These are phyloP conservation scores for Microtus richardsoni DNA, from an alignment of 2,113 vertebrate genomes.

Conservation along the genomic window DNA sequence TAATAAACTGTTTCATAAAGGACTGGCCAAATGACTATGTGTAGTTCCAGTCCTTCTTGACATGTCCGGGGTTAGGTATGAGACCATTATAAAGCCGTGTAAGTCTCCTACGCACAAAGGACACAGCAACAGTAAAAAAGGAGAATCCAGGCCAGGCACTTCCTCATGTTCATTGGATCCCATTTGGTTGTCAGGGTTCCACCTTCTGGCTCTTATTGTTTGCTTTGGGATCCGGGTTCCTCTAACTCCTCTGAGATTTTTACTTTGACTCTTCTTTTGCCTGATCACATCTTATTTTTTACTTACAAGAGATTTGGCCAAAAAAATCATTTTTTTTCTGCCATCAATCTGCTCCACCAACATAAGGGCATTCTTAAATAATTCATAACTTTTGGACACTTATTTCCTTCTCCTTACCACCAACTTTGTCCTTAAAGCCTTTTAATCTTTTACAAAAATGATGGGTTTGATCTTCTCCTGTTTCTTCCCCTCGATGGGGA, in stretches of 20 bases:
- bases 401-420: background rate
- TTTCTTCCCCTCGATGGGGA: background rate
- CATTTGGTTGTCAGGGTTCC: background rate
- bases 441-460: background rate
- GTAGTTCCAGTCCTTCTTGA: background rate
- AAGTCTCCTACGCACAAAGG: background rate
- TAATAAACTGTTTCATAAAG: background rate
- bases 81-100: background rate
- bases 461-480: background rate
- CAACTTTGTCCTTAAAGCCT: background rate
- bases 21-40: background rate
- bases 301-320: slow-evolving; percentile 19
- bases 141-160: background rate
- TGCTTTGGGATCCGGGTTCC: slow-evolving; percentile 31
- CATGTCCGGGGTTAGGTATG: background rate
- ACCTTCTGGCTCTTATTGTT: background rate
- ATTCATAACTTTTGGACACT: background rate
- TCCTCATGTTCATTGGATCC: background rate
- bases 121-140: background rate
- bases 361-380: slow-evolving; percentile 31
- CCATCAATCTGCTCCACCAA: background rate
- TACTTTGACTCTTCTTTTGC: background rate
- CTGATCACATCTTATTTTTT: background rate
- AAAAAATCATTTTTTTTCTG: slow-evolving; percentile 14
- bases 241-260: background rate